These are phyloP conservation scores for Sebastolobus alascanus DNA, from an alignment of 2,797 vertebrate genomes.

Conservation along the genomic window DNA sequence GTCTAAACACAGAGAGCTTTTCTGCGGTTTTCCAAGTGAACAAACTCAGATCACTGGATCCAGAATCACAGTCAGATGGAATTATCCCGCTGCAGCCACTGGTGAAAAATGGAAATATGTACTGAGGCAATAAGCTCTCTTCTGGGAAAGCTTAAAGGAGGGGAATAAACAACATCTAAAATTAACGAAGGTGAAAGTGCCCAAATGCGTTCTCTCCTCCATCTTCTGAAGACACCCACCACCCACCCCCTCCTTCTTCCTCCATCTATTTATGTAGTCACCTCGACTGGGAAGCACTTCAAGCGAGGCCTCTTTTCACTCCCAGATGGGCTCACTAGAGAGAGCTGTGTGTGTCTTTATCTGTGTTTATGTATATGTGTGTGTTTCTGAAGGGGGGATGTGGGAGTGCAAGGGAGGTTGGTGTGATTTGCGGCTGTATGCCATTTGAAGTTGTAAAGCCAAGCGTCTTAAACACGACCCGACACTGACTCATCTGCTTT, in stretches of 20 bases:
- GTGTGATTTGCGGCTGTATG: conserved; percentile 50
- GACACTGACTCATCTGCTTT: conserved; percentile 70
- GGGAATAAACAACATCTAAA: conserved; percentile 74
- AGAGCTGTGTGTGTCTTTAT: conserved; percentile 40
- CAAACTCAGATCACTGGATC: conserved; percentile 39
- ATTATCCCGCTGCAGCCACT: conserved; percentile 50
- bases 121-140: conserved; percentile 63
- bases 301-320: conserved; percentile 66
- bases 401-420: conserved; percentile 12
- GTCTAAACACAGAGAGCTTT: conserved; percentile 8
- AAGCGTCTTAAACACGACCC: conserved; percentile 62
- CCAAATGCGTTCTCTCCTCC: conserved; percentile 56
- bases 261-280: conserved; percentile 70
- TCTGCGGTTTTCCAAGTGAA: conserved; percentile 46
- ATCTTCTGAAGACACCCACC: conserved; percentile 54
- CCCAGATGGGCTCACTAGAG: conserved; percentile 69
- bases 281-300: conserved; percentile 77
- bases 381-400: conserved; percentile 30
- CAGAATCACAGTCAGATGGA: conserved; percentile 49
- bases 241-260: not conserved
- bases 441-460: conserved; percentile 75
- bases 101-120: conserved; percentile 58
- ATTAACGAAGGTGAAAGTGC: conserved; percentile 75
- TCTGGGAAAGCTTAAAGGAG: conserved; percentile 60
- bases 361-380: conserved; percentile 35